Percentiles rank a stretch among this genome's conserved stretches.
phyloP scores from a whole-genome alignment of 2,888 invertebrate genomes.

The Sinopyrophorus schimmeli region DNA sequence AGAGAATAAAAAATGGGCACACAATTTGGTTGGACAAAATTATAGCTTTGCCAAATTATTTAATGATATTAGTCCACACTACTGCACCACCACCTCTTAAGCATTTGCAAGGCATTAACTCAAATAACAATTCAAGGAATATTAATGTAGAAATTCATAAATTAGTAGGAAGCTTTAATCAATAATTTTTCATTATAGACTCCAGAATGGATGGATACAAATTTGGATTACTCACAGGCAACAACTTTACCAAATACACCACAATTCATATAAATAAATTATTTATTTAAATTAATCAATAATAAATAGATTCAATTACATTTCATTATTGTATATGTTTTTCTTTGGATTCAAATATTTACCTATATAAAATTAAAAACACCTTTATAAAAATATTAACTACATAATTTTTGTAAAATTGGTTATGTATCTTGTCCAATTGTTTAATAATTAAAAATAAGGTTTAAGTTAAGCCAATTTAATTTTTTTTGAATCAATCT shows the following conservation, averaged over 20 bases:
- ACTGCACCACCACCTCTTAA: slow-evolving; percentile 58
- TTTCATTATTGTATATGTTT: too few species aligned
- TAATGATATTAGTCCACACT: slow-evolving; percentile 65
- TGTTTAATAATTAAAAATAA: too few species aligned
- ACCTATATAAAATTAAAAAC: too few species aligned
- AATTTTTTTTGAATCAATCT: too few species aligned
- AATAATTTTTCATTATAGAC: slow-evolving; percentile 40
- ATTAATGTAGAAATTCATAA: too few species aligned
- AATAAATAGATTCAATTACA: too few species aligned
- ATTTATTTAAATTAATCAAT: too few species aligned
- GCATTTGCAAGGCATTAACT: neutral
- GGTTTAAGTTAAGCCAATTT: too few species aligned
- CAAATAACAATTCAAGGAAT: neutral
- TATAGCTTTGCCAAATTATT: slow-evolving; percentile 61
- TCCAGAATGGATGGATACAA: slow-evolving; percentile 53
- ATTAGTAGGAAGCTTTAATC: neutral
- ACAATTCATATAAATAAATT: slow-evolving; percentile 11
- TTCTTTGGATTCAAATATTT: too few species aligned
- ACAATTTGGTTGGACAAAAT: slow-evolving; percentile 61
- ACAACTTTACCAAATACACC: slow-evolving; percentile 37
- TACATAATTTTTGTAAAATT: too few species aligned
- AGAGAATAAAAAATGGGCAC: slow-evolving; percentile 59
- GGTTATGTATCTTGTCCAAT: too few species aligned
- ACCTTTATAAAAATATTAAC: too few species aligned
- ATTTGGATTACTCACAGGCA: slow-evolving; percentile 16